Evolutionary conservation across 2,113 vertebrate species (phyloP).

Genomic region (Deroptyus accipitrinus): DNA sequence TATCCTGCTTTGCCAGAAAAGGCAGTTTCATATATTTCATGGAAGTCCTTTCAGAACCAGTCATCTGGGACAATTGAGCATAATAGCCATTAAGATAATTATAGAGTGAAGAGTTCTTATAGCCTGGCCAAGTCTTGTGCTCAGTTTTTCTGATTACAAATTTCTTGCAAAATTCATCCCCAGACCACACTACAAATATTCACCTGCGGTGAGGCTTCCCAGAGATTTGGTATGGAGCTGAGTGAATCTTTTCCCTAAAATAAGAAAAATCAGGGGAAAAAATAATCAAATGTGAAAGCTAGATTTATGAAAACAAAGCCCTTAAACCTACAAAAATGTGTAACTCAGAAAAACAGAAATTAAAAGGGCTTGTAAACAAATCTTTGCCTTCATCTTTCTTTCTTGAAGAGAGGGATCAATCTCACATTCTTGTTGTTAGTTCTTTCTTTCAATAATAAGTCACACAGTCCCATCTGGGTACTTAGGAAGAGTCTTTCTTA

Average conservation of each 20-base stretch:
- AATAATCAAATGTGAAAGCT: not conserved
- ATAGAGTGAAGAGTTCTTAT: conserved; percentile 25
- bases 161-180: conserved; percentile 8
- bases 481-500: not conserved
- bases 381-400: not conserved
- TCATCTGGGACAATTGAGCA: not conserved
- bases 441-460: not conserved
- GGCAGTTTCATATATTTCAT: not conserved
- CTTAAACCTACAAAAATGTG: not conserved
- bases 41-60: not conserved
- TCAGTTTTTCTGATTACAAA: not conserved
- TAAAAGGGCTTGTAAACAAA: not conserved
- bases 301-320: not conserved
- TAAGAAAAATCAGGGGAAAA: not conserved
- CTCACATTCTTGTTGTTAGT: not conserved
- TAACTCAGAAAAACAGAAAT: not conserved
- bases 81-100: conserved; percentile 37
- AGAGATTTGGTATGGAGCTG: not conserved
- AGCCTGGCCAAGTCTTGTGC: not conserved
- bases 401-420: not conserved
- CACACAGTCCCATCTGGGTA: not conserved
- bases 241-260: not conserved
- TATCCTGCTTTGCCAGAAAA: conserved; percentile 2
- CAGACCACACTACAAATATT: not conserved
- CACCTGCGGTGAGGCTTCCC: not conserved